A percentile compares a stretch with the other conserved stretches of the same genome.
These are phyloP conservation scores for Hypanus sabinus DNA, from an alignment of 2,113 vertebrate genomes.

Conservation along the genomic window DNA sequence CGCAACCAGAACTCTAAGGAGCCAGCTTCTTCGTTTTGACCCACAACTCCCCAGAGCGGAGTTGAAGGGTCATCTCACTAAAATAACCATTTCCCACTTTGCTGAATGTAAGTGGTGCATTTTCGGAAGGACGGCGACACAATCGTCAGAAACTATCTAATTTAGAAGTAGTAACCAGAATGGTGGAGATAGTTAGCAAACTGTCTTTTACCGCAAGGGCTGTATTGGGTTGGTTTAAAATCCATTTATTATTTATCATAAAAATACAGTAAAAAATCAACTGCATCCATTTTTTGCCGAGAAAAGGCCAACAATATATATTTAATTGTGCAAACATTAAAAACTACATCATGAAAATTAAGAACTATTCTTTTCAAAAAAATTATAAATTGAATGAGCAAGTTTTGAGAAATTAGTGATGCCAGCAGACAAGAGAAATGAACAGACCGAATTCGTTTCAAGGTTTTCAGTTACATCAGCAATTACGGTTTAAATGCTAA, in stretches of 20 bases:
- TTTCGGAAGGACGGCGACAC: background rate
- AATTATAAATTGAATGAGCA: background rate
- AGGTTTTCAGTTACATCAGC: background rate
- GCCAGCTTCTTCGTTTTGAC: background rate
- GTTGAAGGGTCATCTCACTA: background rate
- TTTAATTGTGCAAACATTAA: conserved; percentile 33
- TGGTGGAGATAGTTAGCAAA: too few relatives aligned
- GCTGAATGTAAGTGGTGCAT: background rate
- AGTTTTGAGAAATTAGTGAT: background rate
- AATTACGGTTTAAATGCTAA: background rate
- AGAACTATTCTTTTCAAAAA: background rate
- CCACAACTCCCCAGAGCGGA: background rate
- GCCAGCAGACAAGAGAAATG: background rate
- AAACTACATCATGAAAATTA: conserved; percentile 7
- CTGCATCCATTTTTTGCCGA: background rate
- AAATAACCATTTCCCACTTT: background rate
- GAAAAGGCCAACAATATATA: background rate
- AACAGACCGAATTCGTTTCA: background rate
- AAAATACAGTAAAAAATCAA: background rate
- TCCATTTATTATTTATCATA: background rate
- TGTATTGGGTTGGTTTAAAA: background rate
- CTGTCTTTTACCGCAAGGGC: background rate
- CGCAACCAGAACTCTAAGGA: background rate
- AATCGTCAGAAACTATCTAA: too few relatives aligned
- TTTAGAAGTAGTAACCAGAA: too few relatives aligned